A percentile compares a stretch with the other conserved stretches of the same genome.
phyloP scores from a whole-genome alignment of 2,888 invertebrate genomes.

The Bombylius major region DNA sequence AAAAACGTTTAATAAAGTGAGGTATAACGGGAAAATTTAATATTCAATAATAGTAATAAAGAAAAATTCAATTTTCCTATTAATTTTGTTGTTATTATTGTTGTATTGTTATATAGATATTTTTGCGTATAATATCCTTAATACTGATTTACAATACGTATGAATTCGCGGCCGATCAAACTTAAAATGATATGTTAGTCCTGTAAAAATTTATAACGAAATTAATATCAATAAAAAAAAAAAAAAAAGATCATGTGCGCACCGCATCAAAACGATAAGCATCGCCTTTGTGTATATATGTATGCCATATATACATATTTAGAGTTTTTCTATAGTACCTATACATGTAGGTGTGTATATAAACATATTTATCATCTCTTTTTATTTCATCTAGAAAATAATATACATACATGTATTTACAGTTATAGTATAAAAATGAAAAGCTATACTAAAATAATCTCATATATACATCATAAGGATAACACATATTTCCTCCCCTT shows the following conservation, averaged over 20 bases:
- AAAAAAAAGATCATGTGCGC: slow-evolving; percentile 34
- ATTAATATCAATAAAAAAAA: slow-evolving; percentile 9
- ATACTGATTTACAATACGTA: slow-evolving; percentile 18
- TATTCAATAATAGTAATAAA: too few relatives aligned
- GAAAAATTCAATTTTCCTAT: too few relatives aligned
- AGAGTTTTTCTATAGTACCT: neutral
- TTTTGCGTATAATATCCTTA: too few relatives aligned
- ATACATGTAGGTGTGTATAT: neutral
- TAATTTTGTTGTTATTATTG: too few relatives aligned
- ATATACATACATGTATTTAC: neutral
- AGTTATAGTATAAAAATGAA: too few relatives aligned
- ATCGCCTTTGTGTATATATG: neutral
- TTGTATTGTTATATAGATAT: too few relatives aligned
- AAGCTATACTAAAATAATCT: too few relatives aligned
- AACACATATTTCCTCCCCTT: too few relatives aligned
- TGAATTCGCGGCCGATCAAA: slow-evolving; percentile 38
- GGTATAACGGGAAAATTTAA: too few relatives aligned
- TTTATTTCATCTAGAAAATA: neutral
- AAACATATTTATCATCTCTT: neutral
- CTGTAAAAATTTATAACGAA: slow-evolving; percentile 26
- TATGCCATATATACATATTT: too few relatives aligned
- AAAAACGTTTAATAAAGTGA: too few relatives aligned
- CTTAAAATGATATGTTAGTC: slow-evolving; percentile 38
- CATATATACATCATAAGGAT: too few relatives aligned
- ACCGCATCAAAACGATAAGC: neutral